Evolutionary conservation across 2,888 invertebrate genomes (phyloP).

Genomic region (Drosophila seclusa): DNA sequence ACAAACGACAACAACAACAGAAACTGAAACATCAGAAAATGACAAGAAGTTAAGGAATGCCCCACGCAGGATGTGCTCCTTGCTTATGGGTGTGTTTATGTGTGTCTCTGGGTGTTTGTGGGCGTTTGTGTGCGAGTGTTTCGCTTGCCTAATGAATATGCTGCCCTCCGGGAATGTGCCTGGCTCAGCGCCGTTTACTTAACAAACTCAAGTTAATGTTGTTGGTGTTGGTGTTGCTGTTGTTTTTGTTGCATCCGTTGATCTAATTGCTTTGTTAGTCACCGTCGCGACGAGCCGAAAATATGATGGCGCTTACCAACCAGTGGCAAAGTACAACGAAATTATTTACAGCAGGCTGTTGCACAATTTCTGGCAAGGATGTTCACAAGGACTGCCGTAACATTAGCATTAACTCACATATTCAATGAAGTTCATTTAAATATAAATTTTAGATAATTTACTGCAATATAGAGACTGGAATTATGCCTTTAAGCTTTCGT

Average conservation of each 20-base stretch:
- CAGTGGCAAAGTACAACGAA: background rate
- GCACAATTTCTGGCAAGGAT: constrained; percentile 16
- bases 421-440: background rate
- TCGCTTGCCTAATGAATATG: constrained; percentile 70
- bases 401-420: background rate
- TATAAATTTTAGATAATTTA: background rate
- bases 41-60: constrained; percentile 34
- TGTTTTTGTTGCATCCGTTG: constrained; percentile 57
- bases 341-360: constrained; percentile 19
- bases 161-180: constrained; percentile 44
- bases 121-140: constrained; percentile 11
- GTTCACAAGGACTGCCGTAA: background rate
- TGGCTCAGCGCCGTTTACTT: constrained; percentile 62
- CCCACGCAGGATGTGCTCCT: constrained; percentile 44
- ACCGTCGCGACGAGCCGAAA: constrained; percentile 51
- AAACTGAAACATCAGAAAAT: constrained; percentile 26
- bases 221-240: constrained; percentile 35
- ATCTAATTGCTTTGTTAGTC: constrained; percentile 79
- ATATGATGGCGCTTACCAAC: constrained; percentile 61
- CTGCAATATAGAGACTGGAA: background rate
- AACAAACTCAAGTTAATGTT: constrained; percentile 67
- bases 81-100: constrained; percentile 13
- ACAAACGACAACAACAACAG: constrained; percentile 15
- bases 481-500: too few relatives aligned
- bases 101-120: constrained; percentile 1